phyloP scores from a whole-genome alignment of 2,797 vertebrate species.

The Chiloscyllium punctatum region DNA sequence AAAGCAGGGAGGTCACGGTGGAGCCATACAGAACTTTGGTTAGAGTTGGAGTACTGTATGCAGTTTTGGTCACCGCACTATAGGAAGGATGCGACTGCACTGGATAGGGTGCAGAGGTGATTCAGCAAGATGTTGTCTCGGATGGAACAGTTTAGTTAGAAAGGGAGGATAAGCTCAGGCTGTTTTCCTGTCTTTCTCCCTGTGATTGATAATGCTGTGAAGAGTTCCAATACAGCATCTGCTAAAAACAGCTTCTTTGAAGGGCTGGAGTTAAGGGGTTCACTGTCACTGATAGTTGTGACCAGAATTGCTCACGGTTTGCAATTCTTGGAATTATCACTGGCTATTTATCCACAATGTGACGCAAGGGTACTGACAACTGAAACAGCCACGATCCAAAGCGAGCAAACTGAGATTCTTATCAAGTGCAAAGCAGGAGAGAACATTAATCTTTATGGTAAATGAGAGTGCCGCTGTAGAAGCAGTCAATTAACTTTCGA shows the following conservation, averaged over 20 bases:
- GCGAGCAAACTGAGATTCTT: neutral
- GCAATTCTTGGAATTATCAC: neutral
- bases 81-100: too few relatives aligned
- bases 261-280: neutral
- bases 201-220: neutral
- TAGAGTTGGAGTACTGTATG: too few relatives aligned
- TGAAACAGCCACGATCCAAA: neutral
- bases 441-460: slow-evolving; percentile 28
- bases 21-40: too few relatives aligned
- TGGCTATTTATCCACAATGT: neutral
- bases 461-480: slow-evolving; percentile 3
- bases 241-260: neutral
- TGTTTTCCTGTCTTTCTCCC: too few relatives aligned
- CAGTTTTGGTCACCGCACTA: too few relatives aligned
- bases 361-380: neutral
- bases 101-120: too few relatives aligned
- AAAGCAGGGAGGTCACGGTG: too few relatives aligned
- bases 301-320: neutral
- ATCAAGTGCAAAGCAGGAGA: slow-evolving; percentile 10
- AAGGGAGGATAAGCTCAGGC: too few relatives aligned
- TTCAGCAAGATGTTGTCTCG: too few relatives aligned
- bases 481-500: slow-evolving; percentile 15
- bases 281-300: neutral
- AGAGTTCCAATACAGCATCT: neutral
- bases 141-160: too few relatives aligned